These are phyloP conservation scores for Pachymerium ferrugineum DNA, from an alignment of 2,888 invertebrate species.

Conservation along the genomic window DNA sequence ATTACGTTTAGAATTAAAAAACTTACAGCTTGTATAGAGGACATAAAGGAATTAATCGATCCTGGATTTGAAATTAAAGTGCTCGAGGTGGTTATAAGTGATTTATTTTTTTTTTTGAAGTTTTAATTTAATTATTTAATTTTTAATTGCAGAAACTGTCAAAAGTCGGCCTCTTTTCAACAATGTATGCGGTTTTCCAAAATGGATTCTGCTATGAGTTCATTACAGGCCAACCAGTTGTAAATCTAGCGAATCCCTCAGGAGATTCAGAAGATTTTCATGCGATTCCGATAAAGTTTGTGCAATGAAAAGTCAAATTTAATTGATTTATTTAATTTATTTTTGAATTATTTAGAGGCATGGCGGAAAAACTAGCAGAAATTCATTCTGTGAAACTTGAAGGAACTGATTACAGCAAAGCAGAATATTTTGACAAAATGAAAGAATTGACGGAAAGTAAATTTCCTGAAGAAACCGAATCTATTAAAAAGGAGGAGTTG, in stretches of 20 bases:
- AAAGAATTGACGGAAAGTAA: not conserved
- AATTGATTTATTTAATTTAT: not conserved
- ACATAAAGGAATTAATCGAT: not conserved
- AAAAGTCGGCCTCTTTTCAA: not conserved
- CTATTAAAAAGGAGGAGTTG: not conserved
- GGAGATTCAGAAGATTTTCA: not conserved
- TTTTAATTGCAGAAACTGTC: not conserved
- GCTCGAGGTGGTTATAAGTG: not conserved
- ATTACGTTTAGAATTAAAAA: not conserved
- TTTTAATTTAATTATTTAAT: not conserved
- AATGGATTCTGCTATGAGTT: not conserved
- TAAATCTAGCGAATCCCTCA: not conserved
- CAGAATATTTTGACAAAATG: not conserved
- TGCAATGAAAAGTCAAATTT: not conserved
- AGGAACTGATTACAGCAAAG: not conserved
- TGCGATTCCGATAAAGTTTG: not conserved
- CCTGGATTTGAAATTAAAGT: not conserved
- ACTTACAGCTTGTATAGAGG: not conserved
- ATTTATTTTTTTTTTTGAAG: not conserved
- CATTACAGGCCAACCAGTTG: not conserved
- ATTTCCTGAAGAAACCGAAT: not conserved
- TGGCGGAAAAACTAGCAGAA: slow-evolving; percentile 2
- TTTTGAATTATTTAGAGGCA: not conserved
- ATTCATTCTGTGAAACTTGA: not conserved
- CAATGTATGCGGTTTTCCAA: not conserved